Conservation (phyloP, 2,113 vertebrate species). For the Boulengeromyrus knoepffleri region DNA sequence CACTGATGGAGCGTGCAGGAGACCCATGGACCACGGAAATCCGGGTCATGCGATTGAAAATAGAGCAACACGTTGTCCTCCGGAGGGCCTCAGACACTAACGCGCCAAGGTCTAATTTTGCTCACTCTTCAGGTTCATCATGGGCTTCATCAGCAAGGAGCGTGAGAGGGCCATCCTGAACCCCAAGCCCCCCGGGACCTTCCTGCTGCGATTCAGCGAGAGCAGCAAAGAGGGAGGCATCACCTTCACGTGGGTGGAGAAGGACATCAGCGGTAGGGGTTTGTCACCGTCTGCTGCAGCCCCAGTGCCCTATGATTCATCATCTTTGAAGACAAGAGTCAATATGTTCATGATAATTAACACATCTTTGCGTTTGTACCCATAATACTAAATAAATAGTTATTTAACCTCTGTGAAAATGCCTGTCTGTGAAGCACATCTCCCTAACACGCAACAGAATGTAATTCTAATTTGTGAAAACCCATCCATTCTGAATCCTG, state of each 20-base stretch:
- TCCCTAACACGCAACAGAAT: not conserved
- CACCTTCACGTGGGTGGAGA: slow-evolving; percentile 98
- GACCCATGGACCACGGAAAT: not conserved
- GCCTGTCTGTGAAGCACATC: not conserved
- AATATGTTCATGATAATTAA: not conserved
- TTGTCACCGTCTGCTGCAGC: not conserved
- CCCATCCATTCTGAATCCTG: not conserved
- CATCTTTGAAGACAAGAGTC: not conserved
- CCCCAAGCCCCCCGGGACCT: slow-evolving; percentile 92
- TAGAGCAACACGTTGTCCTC: not conserved
- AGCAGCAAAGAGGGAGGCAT: slow-evolving; percentile 98
- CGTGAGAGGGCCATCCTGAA: slow-evolving; percentile 88
- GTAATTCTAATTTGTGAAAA: no score
- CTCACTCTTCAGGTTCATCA: slow-evolving; percentile 73
- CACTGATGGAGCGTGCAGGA: not conserved
- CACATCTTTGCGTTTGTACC: not conserved
- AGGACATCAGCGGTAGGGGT: slow-evolving; percentile 86
- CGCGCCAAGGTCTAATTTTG: not conserved
- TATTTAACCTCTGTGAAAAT: not conserved
- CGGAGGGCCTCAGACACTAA: not conserved
- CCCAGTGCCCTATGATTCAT: not conserved
- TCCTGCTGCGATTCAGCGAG: slow-evolving; percentile 92
- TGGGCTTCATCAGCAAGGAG: slow-evolving; percentile 99
- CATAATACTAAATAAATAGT: not conserved
- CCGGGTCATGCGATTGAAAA: not conserved